Evolutionary conservation across 2,797 vertebrate species (phyloP).

Genomic region (Pseudomugil tenellus): DNA sequence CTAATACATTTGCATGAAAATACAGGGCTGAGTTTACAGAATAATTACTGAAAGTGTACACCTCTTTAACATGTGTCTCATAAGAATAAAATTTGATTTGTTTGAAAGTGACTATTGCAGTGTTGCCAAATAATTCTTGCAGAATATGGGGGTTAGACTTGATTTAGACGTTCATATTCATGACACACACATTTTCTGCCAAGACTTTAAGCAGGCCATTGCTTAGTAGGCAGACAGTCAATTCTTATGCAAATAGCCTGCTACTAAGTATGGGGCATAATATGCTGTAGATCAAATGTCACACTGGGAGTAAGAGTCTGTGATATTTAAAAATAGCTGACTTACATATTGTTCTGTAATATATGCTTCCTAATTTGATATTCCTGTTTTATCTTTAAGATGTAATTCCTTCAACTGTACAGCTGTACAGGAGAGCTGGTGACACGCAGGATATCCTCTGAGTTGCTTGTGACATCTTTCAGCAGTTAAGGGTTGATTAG

Average conservation of each 20-base stretch:
- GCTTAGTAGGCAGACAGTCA: slow-evolving; percentile 81
- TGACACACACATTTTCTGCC: slow-evolving; percentile 77
- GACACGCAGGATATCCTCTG: slow-evolving; percentile 38
- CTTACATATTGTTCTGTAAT: slow-evolving; percentile 82
- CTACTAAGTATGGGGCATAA: slow-evolving; percentile 76
- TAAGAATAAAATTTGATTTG: slow-evolving; percentile 95
- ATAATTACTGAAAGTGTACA: slow-evolving; percentile 99
- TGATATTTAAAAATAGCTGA: slow-evolving; percentile 83
- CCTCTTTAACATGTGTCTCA: slow-evolving; percentile 98
- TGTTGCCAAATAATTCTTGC: slow-evolving; percentile 86
- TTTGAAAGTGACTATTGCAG: slow-evolving; percentile 89
- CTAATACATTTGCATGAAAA: slow-evolving; percentile 98
- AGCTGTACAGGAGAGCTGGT: slow-evolving; percentile 34
- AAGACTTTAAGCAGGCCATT: slow-evolving; percentile 79
- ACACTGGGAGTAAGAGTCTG: slow-evolving; percentile 79
- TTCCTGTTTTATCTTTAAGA: slow-evolving; percentile 75
- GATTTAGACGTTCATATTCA: slow-evolving; percentile 80
- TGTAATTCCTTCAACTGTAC: slow-evolving; percentile 66
- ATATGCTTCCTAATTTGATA: slow-evolving; percentile 79
- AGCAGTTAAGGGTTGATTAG: slow-evolving; percentile 36
- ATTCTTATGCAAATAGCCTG: slow-evolving; percentile 84
- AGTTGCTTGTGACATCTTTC: slow-evolving; percentile 54
- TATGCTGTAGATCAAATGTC: slow-evolving; percentile 85
- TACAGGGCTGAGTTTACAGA: slow-evolving; percentile 88
- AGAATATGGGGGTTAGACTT: slow-evolving; percentile 83